Evolutionary conservation across 2,888 invertebrate genomes (phyloP).

Genomic region (Agrenia bidenticulata): DNA sequence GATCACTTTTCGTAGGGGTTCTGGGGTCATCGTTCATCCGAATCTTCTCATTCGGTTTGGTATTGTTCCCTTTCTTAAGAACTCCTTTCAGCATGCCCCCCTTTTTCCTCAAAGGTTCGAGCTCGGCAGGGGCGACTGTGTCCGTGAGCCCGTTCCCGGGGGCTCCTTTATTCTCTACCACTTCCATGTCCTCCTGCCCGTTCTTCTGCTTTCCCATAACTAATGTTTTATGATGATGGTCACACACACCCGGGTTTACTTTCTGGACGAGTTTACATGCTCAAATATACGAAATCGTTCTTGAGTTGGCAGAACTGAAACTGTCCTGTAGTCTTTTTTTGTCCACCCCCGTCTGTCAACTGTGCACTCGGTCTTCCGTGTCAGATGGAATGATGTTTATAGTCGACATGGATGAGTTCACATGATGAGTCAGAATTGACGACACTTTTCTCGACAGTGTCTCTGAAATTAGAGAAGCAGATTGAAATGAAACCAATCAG

Average conservation of each 20-base stretch:
- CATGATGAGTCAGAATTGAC: not conserved
- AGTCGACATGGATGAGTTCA: constrained; percentile 3
- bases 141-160: constrained; percentile 48
- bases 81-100: constrained; percentile 1
- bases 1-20: constrained; percentile 12
- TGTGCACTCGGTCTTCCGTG: too few relatives aligned
- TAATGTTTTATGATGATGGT: too few relatives aligned
- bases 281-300: too few relatives aligned
- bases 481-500: not conserved
- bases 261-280: too few relatives aligned
- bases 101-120: constrained; percentile 35
- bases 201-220: not conserved
- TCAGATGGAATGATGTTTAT: too few relatives aligned
- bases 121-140: constrained; percentile 42
- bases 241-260: too few relatives aligned
- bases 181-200: constrained; percentile 29
- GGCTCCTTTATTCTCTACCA: constrained; percentile 46
- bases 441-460: not conserved
- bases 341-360: too few relatives aligned
- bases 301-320: too few relatives aligned
- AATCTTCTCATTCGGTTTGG: not conserved
- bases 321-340: too few relatives aligned
- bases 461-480: not conserved
- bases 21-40: constrained; percentile 2
- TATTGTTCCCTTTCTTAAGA: not conserved